Evolutionary conservation across 1,140 invertebrate species (phyloP).

Genomic region (Marisa cornuarietis): DNA sequence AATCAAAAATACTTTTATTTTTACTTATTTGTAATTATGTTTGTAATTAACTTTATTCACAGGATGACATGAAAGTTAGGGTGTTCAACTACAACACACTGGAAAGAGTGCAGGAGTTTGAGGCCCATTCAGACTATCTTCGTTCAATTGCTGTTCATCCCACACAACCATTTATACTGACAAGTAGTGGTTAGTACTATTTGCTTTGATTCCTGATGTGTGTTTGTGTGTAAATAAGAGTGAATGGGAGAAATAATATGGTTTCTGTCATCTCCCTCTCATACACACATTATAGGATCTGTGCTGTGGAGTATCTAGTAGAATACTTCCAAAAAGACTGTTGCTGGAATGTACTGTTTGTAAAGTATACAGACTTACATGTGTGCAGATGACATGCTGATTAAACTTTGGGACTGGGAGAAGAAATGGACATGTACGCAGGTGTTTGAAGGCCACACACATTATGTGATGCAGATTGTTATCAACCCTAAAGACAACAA

Average conservation of each 20-base stretch:
- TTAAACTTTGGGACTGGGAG: conserved; percentile 99
- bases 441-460: conserved; percentile 87
- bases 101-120: conserved; percentile 94
- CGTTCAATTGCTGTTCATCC: conserved; percentile 97
- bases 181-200: conserved; percentile 86
- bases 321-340: too few relatives aligned
- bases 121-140: conserved; percentile 98
- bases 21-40: not conserved
- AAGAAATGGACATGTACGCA: conserved; percentile 97
- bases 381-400: conserved; percentile 93
- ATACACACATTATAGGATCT: too few relatives aligned
- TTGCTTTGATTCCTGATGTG: not conserved
- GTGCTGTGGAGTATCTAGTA: too few relatives aligned
- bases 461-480: conserved; percentile 99
- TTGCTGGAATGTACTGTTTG: too few relatives aligned
- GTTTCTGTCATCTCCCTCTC: too few relatives aligned
- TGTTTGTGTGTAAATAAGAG: not conserved
- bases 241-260: too few relatives aligned
- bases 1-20: not conserved
- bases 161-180: conserved; percentile 95
- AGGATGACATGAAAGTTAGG: conserved; percentile 79
- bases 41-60: conserved; percentile 24
- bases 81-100: conserved; percentile 99
- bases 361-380: not conserved
- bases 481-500: conserved; percentile 99